phyloP scores from a whole-genome alignment of 2,888 invertebrate species.

The Drosophila pseudotakahashii region DNA sequence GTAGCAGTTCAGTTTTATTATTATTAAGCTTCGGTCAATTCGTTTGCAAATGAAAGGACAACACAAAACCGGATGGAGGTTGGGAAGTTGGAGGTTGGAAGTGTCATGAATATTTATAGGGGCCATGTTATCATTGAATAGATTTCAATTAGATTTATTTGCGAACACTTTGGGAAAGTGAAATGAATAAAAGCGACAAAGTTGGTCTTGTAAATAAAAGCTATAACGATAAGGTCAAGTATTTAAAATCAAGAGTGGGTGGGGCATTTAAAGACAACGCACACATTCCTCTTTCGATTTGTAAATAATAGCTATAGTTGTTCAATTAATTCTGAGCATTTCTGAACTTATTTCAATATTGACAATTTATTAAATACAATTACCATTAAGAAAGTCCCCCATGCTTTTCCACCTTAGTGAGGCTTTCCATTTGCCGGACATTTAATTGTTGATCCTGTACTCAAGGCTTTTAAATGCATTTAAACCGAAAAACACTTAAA shows the following conservation, averaged over 20 bases:
- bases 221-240: conserved; percentile 6
- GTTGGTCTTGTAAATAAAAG: background rate
- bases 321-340: background rate
- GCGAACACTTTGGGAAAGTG: conserved; percentile 2
- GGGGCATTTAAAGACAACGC: background rate
- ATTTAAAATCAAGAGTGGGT: background rate
- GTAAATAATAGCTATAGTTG: background rate
- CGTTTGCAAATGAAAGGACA: conserved; percentile 46
- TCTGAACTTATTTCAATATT: conserved; percentile 16
- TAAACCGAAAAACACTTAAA: conserved; percentile 49
- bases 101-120: conserved; percentile 37
- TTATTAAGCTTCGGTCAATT: conserved; percentile 16
- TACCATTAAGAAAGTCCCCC: conserved; percentile 1
- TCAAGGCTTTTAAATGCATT: conserved; percentile 38
- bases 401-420: background rate
- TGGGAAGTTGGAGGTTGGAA: background rate
- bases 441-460: conserved; percentile 28
- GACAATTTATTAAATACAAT: conserved; percentile 28
- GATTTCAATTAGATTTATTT: conserved; percentile 49
- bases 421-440: conserved; percentile 14
- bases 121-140: conserved; percentile 39
- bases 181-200: background rate
- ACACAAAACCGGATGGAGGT: conserved; percentile 16
- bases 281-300: background rate
- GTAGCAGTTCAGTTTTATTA: conserved; percentile 29